These are phyloP conservation scores for Cygnus buccinator DNA, from an alignment of 2,113 vertebrate genomes.

Conservation along the genomic window DNA sequence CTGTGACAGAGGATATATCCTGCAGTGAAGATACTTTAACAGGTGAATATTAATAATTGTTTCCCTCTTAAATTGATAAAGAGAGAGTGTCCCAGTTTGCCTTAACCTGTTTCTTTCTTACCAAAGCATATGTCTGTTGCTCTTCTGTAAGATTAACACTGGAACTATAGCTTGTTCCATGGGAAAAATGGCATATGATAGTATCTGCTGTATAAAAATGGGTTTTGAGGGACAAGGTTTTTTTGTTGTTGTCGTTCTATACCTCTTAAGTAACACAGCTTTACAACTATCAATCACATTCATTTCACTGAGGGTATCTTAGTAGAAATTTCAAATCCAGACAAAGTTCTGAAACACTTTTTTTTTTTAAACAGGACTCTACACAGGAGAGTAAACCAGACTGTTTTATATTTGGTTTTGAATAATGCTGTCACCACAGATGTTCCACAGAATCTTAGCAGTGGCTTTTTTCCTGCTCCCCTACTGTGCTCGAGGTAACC, in stretches of 20 bases:
- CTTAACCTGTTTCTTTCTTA: not conserved
- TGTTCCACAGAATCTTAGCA: conserved; percentile 6
- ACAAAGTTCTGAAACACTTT: not conserved
- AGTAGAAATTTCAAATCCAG: not conserved
- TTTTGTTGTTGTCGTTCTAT: not conserved
- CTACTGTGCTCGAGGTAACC: not conserved
- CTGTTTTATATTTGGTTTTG: not conserved
- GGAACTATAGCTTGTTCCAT: not conserved
- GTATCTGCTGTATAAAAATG: not conserved
- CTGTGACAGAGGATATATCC: not conserved
- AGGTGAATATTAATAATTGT: not conserved
- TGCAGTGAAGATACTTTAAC: not conserved
- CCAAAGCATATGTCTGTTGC: not conserved
- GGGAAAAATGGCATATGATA: not conserved
- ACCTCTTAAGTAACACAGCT: not conserved
- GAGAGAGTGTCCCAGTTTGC: not conserved
- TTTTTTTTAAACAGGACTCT: not conserved
- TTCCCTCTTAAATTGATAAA: not conserved
- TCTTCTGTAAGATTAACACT: not conserved
- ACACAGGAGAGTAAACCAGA: not conserved
- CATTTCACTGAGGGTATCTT: not conserved
- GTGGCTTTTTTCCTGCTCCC: not conserved
- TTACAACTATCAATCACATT: not conserved
- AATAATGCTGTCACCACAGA: not conserved
- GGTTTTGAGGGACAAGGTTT: not conserved